Percentiles rank a stretch among this genome's conserved stretches.
Evolutionary conservation across 2,113 vertebrate species (phyloP).

Genomic region (Orthochromis malagaraziensis): DNA sequence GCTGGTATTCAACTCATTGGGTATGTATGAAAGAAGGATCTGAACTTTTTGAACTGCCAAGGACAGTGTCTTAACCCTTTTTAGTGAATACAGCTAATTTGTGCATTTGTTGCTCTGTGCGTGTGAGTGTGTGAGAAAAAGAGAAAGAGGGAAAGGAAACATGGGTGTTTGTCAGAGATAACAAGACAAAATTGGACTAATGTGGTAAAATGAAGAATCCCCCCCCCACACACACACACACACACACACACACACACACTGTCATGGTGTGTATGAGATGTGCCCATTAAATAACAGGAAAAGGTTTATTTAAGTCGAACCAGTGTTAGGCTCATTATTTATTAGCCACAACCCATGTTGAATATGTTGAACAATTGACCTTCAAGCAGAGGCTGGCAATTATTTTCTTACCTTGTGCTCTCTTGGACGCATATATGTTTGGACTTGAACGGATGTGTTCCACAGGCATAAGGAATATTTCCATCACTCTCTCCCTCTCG

Average conservation of each 20-base stretch:
- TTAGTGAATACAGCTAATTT: neutral
- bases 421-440: neutral
- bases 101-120: neutral
- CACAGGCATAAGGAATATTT: neutral
- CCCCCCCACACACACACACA: neutral
- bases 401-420: neutral
- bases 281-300: neutral
- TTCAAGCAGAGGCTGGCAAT: neutral
- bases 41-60: neutral
- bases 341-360: neutral
- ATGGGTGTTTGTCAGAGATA: neutral
- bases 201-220: neutral
- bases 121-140: neutral
- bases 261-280: neutral
- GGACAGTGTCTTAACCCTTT: neutral
- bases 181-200: neutral
- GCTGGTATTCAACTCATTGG: neutral
- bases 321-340: neutral
- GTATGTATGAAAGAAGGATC: neutral
- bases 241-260: neutral
- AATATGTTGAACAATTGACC: neutral
- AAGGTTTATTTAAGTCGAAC: neutral
- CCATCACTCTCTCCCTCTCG: neutral
- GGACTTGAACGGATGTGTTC: neutral
- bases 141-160: neutral